Evolutionary conservation across 2,888 invertebrate species (phyloP), one percentile per base, ranked within the genome.

Genomic region (Embidobia sp.): DNA sequence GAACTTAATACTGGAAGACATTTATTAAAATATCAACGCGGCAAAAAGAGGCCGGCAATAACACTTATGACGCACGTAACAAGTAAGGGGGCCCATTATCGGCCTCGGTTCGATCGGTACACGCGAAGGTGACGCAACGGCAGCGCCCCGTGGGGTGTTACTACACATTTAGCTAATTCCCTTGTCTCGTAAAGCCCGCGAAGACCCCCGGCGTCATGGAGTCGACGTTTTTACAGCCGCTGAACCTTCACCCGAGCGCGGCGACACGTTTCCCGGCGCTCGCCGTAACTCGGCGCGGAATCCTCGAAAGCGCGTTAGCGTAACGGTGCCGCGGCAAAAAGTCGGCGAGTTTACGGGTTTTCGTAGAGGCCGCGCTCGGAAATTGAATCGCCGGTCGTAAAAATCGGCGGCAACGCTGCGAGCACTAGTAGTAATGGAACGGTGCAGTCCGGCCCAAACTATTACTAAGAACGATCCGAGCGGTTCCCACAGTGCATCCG

Each of bases 111-210:
- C n/a, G n/a, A n/a, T n/a, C n/a, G n/a, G n/a, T n/a, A n/a, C n/a
- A 29, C 33, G 55, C 61, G 40, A 63, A 31, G 66, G 55, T 74
- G 77, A 77, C 69, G 75, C 73, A 51, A 69, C 64, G 70, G 57
- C 67, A 64, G 77, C 80, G 83, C 78, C 82, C 83, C 81, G 83
- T 80, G 40, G 84, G 74, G 85, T 82, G 81, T 86, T 86, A 87
- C 86, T 87, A 87, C 84, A 82, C 83, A 86, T 86, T 87, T 83
- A 87, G 85, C 87, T 85, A 87, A 87, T 87, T 86, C 86, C 84
- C 84, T 81, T 86, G 86, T 85, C 86, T 86, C 86, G 82, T 86
- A 86, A 87, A 86, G 80, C 82, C 83, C 74, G 75, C 69, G 79
- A 83, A 83, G 83, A 84, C 81, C 77, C 73, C 79, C 80, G 46